Percentiles rank a stretch among this genome's conserved stretches.
phyloP scores from a whole-genome alignment of 2,888 invertebrate genomes.

The Metalampra italica region DNA sequence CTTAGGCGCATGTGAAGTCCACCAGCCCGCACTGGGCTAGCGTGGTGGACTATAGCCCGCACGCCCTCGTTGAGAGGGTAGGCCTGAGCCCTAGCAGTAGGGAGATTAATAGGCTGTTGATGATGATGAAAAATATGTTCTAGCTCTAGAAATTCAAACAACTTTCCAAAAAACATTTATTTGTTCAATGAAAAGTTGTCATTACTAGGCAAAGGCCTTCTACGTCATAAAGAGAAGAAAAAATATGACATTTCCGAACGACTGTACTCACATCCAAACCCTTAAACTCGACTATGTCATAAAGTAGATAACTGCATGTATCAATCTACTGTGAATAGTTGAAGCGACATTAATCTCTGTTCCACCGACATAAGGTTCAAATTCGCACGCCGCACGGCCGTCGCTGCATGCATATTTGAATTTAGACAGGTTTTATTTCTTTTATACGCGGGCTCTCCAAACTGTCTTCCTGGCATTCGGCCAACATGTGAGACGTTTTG shows the following conservation, averaged over 20 bases:
- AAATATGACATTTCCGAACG: background rate
- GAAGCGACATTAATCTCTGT: background rate
- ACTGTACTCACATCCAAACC: conserved; percentile 2
- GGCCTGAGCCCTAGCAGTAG: too few species aligned
- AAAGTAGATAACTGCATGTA: conserved; percentile 6
- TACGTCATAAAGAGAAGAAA: background rate
- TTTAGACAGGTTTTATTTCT: conserved; percentile 18
- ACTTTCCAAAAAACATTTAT: too few species aligned
- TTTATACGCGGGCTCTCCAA: conserved; percentile 9
- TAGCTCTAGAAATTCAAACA: too few species aligned
- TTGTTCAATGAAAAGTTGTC: too few species aligned
- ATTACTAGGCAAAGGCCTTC: too few species aligned
- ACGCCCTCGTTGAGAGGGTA: too few species aligned
- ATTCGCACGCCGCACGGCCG: background rate
- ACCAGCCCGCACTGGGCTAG: too few species aligned
- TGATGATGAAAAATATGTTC: too few species aligned
- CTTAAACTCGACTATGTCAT: conserved; percentile 4
- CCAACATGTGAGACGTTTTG: conserved; percentile 18
- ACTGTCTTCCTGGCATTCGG: conserved; percentile 20
- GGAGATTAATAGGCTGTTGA: too few species aligned
- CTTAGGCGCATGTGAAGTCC: too few species aligned
- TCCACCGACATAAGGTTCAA: background rate
- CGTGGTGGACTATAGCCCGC: too few species aligned
- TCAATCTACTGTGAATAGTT: background rate
- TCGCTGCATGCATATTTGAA: conserved; percentile 13